Base-by-base conservation (phyloP, 2,113 vertebrate species). In the Elephantulus edwardii region DNA sequence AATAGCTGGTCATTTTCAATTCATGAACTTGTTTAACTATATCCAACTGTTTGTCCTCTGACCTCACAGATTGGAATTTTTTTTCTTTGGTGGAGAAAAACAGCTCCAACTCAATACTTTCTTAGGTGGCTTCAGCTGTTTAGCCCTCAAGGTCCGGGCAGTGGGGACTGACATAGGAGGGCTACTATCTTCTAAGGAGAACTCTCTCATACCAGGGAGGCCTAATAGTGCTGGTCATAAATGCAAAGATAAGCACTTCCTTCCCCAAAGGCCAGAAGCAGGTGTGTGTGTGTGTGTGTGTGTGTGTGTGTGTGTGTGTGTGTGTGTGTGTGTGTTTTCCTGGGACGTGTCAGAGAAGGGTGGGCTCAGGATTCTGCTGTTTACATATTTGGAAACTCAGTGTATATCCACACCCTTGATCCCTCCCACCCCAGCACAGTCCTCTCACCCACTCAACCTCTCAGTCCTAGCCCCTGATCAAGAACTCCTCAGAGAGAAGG, bases 1-100 rank as follows among this genome's bases (percentile, higher is more conserved):
- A 92, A 72, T 76, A 95, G 72, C 66, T 76, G 66, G 79, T 91
- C 83, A 86, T 92, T 94, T 93, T 85, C 78, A 84, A 80, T 84
- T 87, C 75, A 93, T 90, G 48, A 46, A 52, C 71, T 77, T 82
- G 74, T 64, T 74, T 88, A 89, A 83, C 80, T 93, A 22, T 38
- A 60, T 56, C 60, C 82, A 83, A 91, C 82, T 89, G 79, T 80
- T 82, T 76, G 72, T 83, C 83, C 93, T 83, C 83, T 93, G 46
- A 42, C 58, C 52, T 48, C 24, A 60, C 30, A 48, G 60, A 52
- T 71, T 87, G 81, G 46, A 30, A 78, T 6, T 26, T n/a, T n/a
- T n/a, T n/a, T n/a, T n/a, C n/a, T n/a, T 50, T 26, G 74, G 75
- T 28, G 48, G 89, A 70, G 56, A 93, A 83, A 86, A 14, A 14